phyloP scores from a whole-genome alignment of 2,797 vertebrate species.

The Podarcis siculus region DNA sequence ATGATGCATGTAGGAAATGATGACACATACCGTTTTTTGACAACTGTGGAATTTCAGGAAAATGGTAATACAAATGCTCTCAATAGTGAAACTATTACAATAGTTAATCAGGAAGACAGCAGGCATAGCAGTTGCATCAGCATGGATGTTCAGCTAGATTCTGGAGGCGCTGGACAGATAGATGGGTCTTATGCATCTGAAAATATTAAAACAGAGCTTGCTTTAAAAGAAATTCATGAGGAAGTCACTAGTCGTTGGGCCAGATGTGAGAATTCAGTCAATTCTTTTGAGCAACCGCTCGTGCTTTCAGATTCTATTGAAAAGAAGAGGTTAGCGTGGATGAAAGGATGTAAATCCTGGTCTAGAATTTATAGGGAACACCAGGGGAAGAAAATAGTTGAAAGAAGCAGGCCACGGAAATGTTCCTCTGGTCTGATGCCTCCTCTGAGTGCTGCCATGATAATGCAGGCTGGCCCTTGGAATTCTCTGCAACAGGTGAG shows the following conservation, averaged over 20 bases:
- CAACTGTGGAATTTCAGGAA: constrained; percentile 37
- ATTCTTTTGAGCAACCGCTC: constrained; percentile 14
- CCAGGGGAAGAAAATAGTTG: constrained; percentile 73
- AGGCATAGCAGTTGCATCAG: constrained; percentile 9
- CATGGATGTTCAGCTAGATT: constrained; percentile 2
- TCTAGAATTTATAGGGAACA: constrained; percentile 81
- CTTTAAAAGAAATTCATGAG: constrained; percentile 33
- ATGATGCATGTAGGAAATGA: constrained; percentile 32
- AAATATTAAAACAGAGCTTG: constrained; percentile 41
- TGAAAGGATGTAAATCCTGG: constrained; percentile 86
- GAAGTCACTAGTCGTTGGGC: constrained; percentile 12
- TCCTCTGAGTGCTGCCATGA: constrained; percentile 76
- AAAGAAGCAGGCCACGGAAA: constrained; percentile 67
- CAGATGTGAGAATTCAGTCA: background rate
- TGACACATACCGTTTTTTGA: constrained; percentile 44
- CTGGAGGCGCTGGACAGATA: constrained; percentile 4
- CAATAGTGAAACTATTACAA: background rate
- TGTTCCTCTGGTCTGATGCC: constrained; percentile 57
- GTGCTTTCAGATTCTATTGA: constrained; percentile 77
- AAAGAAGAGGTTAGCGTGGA: constrained; percentile 86
- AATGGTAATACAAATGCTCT: background rate
- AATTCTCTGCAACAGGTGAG: constrained; percentile 86
- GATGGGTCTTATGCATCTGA: constrained; percentile 16
- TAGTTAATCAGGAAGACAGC: constrained; percentile 36
- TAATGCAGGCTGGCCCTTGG: constrained; percentile 81